Conservation (phyloP, 2,888 invertebrate species). For the Noctuana brunneofusca region DNA sequence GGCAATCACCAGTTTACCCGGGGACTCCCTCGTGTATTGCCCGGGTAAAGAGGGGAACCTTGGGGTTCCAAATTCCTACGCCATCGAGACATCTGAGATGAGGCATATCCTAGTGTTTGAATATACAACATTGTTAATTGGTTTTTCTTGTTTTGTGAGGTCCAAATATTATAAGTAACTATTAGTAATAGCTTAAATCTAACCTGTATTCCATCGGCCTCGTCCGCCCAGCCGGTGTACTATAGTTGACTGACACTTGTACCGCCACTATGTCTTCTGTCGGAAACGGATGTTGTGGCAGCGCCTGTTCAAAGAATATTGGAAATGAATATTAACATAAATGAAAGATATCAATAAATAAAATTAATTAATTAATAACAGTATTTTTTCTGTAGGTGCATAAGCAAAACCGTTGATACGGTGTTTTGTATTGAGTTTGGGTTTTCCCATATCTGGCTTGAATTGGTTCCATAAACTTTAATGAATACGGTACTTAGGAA, state of each 20-base stretch:
- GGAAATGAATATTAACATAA: no score
- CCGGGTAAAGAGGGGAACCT: no score
- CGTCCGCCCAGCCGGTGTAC: slow-evolving; percentile 61
- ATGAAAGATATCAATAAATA: no score
- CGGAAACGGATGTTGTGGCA: slow-evolving; percentile 54
- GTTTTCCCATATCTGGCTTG: neutral
- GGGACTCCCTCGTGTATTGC: no score
- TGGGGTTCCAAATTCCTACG: no score
- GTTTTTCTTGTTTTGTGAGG: no score
- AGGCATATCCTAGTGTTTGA: no score
- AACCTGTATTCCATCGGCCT: slow-evolving; percentile 73
- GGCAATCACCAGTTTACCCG: no score
- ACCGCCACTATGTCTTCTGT: slow-evolving; percentile 55
- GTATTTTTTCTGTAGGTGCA: no score
- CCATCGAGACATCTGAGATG: no score
- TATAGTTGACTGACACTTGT: slow-evolving; percentile 71
- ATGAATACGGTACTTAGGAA: neutral
- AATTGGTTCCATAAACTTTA: neutral
- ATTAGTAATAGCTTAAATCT: neutral
- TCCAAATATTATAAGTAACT: neutral
- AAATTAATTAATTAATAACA: no score
- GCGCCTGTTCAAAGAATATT: slow-evolving; percentile 51
- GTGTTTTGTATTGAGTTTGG: neutral
- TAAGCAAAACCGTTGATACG: neutral
- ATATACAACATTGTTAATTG: no score